Evolutionary conservation across 2,113 vertebrate species (phyloP).

Genomic region (Syrrhaptes paradoxus): DNA sequence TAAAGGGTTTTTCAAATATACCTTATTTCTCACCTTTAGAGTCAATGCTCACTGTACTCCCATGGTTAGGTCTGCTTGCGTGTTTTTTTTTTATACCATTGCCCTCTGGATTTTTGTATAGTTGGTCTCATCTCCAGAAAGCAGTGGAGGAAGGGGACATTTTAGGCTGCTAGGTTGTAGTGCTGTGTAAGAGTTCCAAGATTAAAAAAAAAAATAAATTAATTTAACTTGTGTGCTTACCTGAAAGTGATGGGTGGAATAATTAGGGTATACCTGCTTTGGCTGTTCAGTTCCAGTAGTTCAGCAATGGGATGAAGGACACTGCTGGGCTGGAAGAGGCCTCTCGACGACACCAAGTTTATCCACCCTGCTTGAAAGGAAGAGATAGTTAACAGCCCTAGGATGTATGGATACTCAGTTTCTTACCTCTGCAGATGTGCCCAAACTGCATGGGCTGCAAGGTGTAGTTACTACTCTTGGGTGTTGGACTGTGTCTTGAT

Average conservation of each 20-base stretch:
- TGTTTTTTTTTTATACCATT: neutral
- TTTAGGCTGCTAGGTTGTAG: neutral
- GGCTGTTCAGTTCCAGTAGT: neutral
- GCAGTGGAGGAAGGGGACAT: neutral
- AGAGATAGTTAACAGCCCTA: neutral
- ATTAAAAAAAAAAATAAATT: neutral
- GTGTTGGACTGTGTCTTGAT: neutral
- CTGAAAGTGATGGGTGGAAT: neutral
- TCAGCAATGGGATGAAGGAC: neutral
- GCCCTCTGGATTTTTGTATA: neutral
- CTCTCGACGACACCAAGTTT: neutral
- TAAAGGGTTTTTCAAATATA: neutral
- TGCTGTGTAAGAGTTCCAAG: neutral
- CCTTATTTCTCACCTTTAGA: neutral
- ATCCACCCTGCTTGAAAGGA: neutral
- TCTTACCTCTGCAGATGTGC: neutral
- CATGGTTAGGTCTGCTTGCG: neutral
- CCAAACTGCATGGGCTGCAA: neutral
- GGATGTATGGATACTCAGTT: neutral
- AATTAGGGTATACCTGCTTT: neutral
- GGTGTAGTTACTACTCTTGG: neutral
- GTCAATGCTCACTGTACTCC: neutral
- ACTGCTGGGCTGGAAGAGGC: neutral
- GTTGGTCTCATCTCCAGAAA: neutral
- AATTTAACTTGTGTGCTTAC: neutral